phyloP scores from a whole-genome alignment of 2,888 invertebrate species.

The Macrostomum cliftonense region DNA sequence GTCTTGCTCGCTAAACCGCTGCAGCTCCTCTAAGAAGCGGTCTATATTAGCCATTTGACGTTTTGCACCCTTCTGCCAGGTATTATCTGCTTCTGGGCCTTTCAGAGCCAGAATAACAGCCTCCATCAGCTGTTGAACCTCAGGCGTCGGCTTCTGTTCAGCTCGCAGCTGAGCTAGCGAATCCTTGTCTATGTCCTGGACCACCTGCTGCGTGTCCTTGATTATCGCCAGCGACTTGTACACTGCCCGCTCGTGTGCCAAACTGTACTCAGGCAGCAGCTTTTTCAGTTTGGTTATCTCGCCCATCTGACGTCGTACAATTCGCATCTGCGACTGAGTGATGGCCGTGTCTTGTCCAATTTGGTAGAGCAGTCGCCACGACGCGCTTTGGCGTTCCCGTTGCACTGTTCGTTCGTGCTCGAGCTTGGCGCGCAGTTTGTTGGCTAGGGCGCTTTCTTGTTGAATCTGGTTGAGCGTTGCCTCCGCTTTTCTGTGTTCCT shows the following conservation, averaged over 20 bases:
- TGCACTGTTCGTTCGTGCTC: constrained; percentile 34
- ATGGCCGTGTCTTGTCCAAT: constrained; percentile 38
- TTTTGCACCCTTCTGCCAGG: constrained; percentile 38
- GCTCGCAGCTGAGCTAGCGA: constrained; percentile 29
- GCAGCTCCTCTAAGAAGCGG: constrained; percentile 34
- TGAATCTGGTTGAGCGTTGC: constrained; percentile 27
- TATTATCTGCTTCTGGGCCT: constrained; percentile 33
- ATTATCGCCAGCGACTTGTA: constrained; percentile 38
- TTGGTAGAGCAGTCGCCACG: constrained; percentile 31
- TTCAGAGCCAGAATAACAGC: constrained; percentile 37
- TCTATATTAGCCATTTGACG: constrained; percentile 37
- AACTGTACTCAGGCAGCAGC: constrained; percentile 36
- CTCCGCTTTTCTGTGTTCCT: constrained; percentile 18
- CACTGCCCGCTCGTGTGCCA: constrained; percentile 35
- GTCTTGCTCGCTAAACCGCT: constrained; percentile 33
- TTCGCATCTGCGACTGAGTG: constrained; percentile 34
- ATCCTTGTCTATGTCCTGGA: constrained; percentile 31
- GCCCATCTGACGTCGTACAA: constrained; percentile 31
- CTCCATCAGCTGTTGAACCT: constrained; percentile 34
- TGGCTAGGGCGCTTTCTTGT: constrained; percentile 27
- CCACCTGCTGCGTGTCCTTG: constrained; percentile 34
- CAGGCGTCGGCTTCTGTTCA: constrained; percentile 32
- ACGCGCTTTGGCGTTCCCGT: constrained; percentile 32
- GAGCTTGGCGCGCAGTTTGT: constrained; percentile 28
- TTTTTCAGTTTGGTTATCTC: constrained; percentile 31